Evolutionary conservation across 2,888 invertebrate genomes (phyloP).

Genomic region (Baronia brevicornis): DNA sequence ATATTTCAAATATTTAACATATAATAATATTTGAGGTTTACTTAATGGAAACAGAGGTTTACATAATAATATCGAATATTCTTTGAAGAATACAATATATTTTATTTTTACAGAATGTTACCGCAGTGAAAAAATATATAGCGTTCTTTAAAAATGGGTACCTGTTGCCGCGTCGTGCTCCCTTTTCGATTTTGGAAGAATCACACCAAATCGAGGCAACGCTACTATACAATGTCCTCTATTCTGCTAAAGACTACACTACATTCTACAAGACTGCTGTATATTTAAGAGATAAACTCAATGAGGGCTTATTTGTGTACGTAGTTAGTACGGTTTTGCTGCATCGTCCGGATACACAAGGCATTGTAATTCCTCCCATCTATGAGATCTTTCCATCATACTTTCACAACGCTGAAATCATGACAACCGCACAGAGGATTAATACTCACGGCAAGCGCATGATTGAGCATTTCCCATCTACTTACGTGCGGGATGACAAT

Average conservation of each 20-base stretch:
- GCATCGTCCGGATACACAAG: conserved; percentile 78
- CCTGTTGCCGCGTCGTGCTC: conserved; percentile 72
- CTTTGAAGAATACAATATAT: no score
- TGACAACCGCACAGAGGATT: conserved; percentile 79
- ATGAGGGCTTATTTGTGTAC: conserved; percentile 82
- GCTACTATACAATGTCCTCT: conserved; percentile 79
- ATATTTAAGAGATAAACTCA: conserved; percentile 80
- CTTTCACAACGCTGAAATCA: conserved; percentile 81
- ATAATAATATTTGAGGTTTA: conserved; percentile 6
- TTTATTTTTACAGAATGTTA: conserved; percentile 57
- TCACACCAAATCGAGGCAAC: conserved; percentile 77
- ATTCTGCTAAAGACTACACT: conserved; percentile 81
- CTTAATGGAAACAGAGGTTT: not conserved
- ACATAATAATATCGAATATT: not conserved
- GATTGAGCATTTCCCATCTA: conserved; percentile 42
- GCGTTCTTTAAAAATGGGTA: conserved; percentile 68
- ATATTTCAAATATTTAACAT: conserved; percentile 1
- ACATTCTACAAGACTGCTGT: conserved; percentile 82
- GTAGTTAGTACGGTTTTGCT: conserved; percentile 77
- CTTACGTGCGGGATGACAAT: conserved; percentile 55
- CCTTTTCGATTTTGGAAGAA: conserved; percentile 74
- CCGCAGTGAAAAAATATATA: conserved; percentile 72
- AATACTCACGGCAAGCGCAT: conserved; percentile 49
- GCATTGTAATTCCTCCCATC: conserved; percentile 79
- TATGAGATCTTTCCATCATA: conserved; percentile 84